Conservation (phyloP, 1,140 invertebrate genomes). For the Phortica variegata region DNA sequence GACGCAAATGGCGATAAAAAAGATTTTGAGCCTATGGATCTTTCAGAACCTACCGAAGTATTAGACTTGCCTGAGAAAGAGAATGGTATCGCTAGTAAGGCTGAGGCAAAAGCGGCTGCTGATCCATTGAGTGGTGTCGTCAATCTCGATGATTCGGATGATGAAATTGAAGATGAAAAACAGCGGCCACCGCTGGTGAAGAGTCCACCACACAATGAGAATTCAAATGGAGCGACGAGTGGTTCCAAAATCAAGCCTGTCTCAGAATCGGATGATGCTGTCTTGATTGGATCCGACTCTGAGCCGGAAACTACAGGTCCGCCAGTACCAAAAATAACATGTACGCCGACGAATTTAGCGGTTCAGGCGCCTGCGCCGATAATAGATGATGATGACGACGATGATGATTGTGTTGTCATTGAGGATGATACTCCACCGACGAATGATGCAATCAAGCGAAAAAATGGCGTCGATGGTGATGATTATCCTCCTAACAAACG, state of each 20-base stretch:
- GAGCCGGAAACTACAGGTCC: slow-evolving; percentile 32
- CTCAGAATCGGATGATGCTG: slow-evolving; percentile 44
- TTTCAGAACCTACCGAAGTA: slow-evolving; percentile 8
- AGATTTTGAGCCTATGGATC: slow-evolving; percentile 3
- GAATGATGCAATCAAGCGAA: slow-evolving; percentile 32
- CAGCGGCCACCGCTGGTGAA: slow-evolving; percentile 1
- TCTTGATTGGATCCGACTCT: slow-evolving; percentile 48
- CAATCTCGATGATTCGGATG: slow-evolving; percentile 49
- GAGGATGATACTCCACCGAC: slow-evolving; percentile 61
- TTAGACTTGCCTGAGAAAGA: slow-evolving; percentile 23
- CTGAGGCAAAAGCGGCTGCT: slow-evolving; percentile 19
- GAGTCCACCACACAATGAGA: slow-evolving; percentile 11
- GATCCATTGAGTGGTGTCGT: slow-evolving; percentile 19
- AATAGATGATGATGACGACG: slow-evolving; percentile 57
- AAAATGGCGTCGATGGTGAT: slow-evolving; percentile 28
- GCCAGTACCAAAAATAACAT: slow-evolving; percentile 13
- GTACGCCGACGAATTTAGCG: slow-evolving; percentile 14
- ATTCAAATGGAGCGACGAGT: slow-evolving; percentile 10
- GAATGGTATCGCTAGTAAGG: slow-evolving; percentile 33
- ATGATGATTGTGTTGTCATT: slow-evolving; percentile 65
- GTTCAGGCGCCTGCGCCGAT: slow-evolving; percentile 18
- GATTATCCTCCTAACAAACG: slow-evolving; percentile 43
- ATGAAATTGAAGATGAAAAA: slow-evolving; percentile 34
- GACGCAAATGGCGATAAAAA: no score
- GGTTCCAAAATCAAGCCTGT: slow-evolving; percentile 15